Evolutionary conservation across 37 sponge, comb jelly and placozoan genomes (phyloP).

Genomic region (Axinella damicornis): DNA sequence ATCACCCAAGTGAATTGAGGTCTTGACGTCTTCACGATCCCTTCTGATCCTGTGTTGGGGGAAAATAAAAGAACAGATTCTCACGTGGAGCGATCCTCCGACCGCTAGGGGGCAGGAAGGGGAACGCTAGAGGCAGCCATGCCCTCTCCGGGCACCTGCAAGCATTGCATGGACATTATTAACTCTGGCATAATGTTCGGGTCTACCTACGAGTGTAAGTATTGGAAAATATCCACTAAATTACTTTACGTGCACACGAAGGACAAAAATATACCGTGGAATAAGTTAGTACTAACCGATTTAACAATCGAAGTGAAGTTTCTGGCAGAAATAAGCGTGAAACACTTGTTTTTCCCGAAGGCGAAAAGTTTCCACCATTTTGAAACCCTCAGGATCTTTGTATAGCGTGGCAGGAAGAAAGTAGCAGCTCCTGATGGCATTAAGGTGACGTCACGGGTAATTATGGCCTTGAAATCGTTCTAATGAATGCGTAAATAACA

Average conservation of each 20-base stretch:
- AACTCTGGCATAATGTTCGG: no score
- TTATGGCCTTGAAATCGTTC: slow-evolving; percentile 72
- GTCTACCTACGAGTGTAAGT: background rate
- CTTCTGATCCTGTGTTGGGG: background rate
- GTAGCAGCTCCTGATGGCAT: slow-evolving; percentile 56
- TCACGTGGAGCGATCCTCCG: background rate
- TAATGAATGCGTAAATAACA: slow-evolving; percentile 74
- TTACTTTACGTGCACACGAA: background rate
- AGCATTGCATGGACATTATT: background rate
- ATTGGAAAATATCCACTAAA: slow-evolving; percentile 1
- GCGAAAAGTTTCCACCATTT: slow-evolving; percentile 74
- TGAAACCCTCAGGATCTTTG: slow-evolving; percentile 53
- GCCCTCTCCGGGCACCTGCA: slow-evolving; percentile 18
- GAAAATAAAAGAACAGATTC: background rate
- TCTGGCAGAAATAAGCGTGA: background rate
- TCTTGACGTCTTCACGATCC: background rate
- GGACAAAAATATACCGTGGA: slow-evolving; percentile 12
- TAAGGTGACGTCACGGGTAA: slow-evolving; percentile 82
- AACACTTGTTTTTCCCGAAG: background rate
- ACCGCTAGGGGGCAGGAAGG: slow-evolving; percentile 12
- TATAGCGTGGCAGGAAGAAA: slow-evolving; percentile 73
- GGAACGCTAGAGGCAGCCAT: slow-evolving; percentile 48
- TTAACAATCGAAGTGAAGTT: background rate
- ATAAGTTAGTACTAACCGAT: slow-evolving; percentile 44
- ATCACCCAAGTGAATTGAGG: no score